Evolutionary conservation across 1,140 invertebrate genomes (phyloP).

Genomic region (Drosophila carrolli): DNA sequence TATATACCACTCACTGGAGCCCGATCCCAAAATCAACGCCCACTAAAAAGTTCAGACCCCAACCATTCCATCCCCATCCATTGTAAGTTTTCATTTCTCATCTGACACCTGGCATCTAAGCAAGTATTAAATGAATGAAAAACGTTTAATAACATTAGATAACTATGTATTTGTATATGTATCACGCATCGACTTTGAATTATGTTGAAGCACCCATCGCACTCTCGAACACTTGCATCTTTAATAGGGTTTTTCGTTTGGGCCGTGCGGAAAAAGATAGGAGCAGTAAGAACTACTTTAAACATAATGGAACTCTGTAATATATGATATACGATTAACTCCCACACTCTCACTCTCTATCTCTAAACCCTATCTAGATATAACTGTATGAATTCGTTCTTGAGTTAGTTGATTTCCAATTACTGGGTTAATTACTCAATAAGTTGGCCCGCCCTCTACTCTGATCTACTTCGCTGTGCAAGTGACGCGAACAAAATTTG

Average conservation of each 20-base stretch:
- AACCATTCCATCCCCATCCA: conserved; percentile 53
- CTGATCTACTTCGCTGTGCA: conserved; percentile 44
- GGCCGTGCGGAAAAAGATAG: conserved; percentile 22
- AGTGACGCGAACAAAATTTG: conserved; percentile 66
- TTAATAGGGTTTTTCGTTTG: conserved; percentile 39
- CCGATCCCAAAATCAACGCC: conserved; percentile 33
- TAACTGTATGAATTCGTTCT: conserved; percentile 51
- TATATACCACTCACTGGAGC: conserved; percentile 43
- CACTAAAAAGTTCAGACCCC: conserved; percentile 15
- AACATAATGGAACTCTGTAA: conserved; percentile 71
- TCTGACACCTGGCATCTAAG: conserved; percentile 52
- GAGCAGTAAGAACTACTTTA: conserved; percentile 53
- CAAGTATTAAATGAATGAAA: conserved; percentile 78
- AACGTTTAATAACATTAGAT: conserved; percentile 59
- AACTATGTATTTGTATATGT: conserved; percentile 46
- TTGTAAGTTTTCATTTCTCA: conserved; percentile 75
- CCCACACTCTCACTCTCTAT: conserved; percentile 36
- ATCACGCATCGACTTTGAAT: conserved; percentile 47
- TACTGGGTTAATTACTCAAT: neutral
- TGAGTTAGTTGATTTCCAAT: conserved; percentile 43
- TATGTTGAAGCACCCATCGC: conserved; percentile 42
- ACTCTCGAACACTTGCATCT: conserved; percentile 26
- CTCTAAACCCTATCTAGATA: conserved; percentile 40
- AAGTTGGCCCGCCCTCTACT: conserved; percentile 24
- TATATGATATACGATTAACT: conserved; percentile 60